phyloP scores from a whole-genome alignment of 2,113 vertebrate species.

The Octodon degus region DNA sequence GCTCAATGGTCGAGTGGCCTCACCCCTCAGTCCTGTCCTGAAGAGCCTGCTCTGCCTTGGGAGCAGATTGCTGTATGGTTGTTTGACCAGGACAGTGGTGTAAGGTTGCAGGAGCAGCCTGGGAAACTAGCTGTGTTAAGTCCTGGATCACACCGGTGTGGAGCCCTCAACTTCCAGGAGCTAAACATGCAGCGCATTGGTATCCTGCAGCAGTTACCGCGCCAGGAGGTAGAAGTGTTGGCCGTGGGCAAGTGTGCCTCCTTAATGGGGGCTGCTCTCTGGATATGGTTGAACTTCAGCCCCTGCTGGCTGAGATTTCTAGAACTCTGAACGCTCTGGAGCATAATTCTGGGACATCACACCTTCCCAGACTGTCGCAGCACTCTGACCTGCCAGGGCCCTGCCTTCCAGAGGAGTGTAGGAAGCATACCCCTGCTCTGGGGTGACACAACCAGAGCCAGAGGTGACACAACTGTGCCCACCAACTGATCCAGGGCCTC shows the following conservation, averaged over 20 bases:
- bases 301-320: conserved; percentile 64
- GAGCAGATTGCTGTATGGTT: conserved; percentile 80
- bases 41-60: conserved; percentile 69
- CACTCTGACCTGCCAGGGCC: conserved; percentile 28
- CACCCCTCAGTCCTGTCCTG: conserved; percentile 62
- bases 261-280: conserved; percentile 25
- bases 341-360: not conserved
- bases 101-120: not conserved
- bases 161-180: conserved; percentile 40
- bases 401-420: conserved; percentile 15
- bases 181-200: conserved; percentile 77
- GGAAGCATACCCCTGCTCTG: conserved; percentile 10
- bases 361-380: conserved; percentile 27
- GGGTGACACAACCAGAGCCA: not conserved
- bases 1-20: not conserved
- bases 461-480: not conserved
- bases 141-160: not conserved
- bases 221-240: conserved; percentile 69
- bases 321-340: conserved; percentile 49
- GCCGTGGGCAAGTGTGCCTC: not conserved
- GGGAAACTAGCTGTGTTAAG: conserved; percentile 10
- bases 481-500: not conserved
- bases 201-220: conserved; percentile 76
- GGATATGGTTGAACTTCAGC: conserved; percentile 71
- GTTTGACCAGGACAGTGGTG: conserved; percentile 79